Base-by-base conservation (phyloP, 2,888 invertebrate genomes). In the Fissipunctia ypsillon region DNA sequence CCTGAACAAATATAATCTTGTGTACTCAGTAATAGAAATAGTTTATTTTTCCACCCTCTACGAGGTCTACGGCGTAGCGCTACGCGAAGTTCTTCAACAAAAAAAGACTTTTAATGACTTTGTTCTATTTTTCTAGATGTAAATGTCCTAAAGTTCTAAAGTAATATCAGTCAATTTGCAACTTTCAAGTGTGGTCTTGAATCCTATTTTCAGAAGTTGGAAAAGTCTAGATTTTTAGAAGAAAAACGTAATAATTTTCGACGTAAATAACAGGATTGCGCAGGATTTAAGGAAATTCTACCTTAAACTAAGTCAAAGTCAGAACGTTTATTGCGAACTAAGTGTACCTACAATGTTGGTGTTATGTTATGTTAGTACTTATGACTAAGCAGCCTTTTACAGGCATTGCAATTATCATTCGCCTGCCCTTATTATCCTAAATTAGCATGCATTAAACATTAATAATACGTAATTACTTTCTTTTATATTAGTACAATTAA, bases 11-110 rank as follows among this genome's bases (percentile, higher is more conserved):
- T 68, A 81, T 82, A 78, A 73, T 65, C 68, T 78, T 73, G 68
- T 83, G 73, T 80, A 78, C 60, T 57, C 65, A 54, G 65, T 82
- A 61, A 83, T 78, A 78, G 73, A 83, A 82, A 84, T 84, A 71
- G 73, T 78, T 74, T 82, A 68, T 82, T 84, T 69, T 83, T 38
- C 60, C 52, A 61, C 59, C 70, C 69, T 71, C 80, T 70, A 83
- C 84, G 72, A 65, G n/a, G 60, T 50, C 81, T 83, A 85, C 84
- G 84, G 52, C 84, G 84, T 77, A 85, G 86, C 71, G 84, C 75
- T 76, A 78, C 81, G 67, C 45, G 60, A 65, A 74, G 61, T 73
- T 69, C 52, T 73, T 63, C 31, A 61, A 64, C 67, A 83, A 83
- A 85, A 76, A 82, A 78, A 76, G 22, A 76, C 80, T 76, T 79